phyloP scores from a whole-genome alignment of 1,140 invertebrate species.

The Drosophila parabipectinata region DNA sequence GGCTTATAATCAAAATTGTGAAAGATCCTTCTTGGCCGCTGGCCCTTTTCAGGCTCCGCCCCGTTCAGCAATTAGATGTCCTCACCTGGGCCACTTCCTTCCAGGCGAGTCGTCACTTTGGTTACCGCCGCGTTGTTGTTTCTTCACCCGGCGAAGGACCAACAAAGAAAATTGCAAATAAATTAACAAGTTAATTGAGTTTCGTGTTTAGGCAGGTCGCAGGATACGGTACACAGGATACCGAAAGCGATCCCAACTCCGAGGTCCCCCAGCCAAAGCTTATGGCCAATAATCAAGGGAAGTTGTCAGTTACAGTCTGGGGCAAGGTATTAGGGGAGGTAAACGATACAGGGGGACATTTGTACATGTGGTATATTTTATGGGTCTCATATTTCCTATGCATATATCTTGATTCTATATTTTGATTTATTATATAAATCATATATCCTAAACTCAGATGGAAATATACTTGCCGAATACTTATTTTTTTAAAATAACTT shows the following conservation, averaged over 20 bases:
- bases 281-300: slow-evolving; percentile 33
- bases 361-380: no score
- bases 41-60: neutral
- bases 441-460: no score
- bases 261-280: neutral
- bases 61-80: neutral
- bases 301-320: slow-evolving; percentile 6
- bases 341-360: no score
- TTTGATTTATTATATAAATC: no score
- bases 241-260: slow-evolving; percentile 4
- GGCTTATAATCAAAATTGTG: neutral
- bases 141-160: slow-evolving; percentile 41
- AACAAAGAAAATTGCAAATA: slow-evolving; percentile 78
- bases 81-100: neutral
- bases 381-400: no score
- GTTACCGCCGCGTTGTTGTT: slow-evolving; percentile 18
- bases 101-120: slow-evolving; percentile 11
- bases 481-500: no score
- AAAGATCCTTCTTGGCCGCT: neutral
- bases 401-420: no score
- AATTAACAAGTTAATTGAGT: slow-evolving; percentile 81
- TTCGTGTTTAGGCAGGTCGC: slow-evolving; percentile 56
- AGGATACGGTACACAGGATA: neutral
- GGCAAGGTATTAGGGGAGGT: neutral
- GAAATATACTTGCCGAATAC: no score